Base-by-base conservation (phyloP, 2,113 vertebrate species). In the Oceanites oceanicus region DNA sequence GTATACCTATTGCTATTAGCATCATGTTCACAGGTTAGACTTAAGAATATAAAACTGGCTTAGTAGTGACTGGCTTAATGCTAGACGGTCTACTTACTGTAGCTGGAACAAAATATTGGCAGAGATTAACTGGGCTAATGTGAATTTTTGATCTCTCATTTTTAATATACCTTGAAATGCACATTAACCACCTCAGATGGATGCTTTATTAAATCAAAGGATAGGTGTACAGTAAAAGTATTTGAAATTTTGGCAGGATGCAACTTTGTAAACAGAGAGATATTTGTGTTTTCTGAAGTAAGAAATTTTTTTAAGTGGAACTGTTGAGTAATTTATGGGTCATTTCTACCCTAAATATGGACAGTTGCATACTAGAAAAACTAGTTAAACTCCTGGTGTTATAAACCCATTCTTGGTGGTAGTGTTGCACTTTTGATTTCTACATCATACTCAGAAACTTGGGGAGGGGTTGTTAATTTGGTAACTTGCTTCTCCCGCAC, bases 171-270 rank as follows among this genome's bases (percentile, higher is more conserved):
- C 66, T 79, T 85, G 66, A 86, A 89, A 95, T 83, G 73, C 49
- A 34, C 19, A 5, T 76, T 79, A 97, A 88, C 90, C 87, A 90
- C 66, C 66, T 91, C 62, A 91, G 70, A 23, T 79, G 53, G 26
- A 22, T 82, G n/a, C 50, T 75, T 94, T 89, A 34, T 65, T 87
- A 91, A 90, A 91, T 92, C 89, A 95, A 95, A 97, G 73, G 84
- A 22, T 68, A 62, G 18, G 10, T 66, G n/a, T 62, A 75, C 66
- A 85, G 56, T n/a, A 20, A 34, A 95, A 66, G 30, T 58, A 63
- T 55, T 78, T 55, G 17, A 79, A 66, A n/a, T 68, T 70, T 81
- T 95, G 89, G 66, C 80, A 94, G 74, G 62, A 22, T 79, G 13
- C 50, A 47, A 8, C 27, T 84, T 82, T 76, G 65, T 91, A 67